A percentile compares a stretch with the other conserved stretches of the same genome.
Evolutionary conservation across 2,888 invertebrate species (phyloP).

Genomic region (Ptilodon capucinus): DNA sequence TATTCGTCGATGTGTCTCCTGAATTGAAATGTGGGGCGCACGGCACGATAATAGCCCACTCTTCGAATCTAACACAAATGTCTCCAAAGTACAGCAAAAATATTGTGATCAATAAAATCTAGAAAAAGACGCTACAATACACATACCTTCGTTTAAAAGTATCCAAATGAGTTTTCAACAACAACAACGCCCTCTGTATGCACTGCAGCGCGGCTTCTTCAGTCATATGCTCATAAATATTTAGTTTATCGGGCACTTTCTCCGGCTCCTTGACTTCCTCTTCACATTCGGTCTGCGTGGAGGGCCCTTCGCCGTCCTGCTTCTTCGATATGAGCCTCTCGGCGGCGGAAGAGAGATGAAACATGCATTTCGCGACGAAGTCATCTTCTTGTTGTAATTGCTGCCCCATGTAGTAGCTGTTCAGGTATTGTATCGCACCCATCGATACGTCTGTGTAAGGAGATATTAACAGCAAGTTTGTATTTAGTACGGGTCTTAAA

Average conservation of each 20-base stretch:
- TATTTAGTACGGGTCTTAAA: no score
- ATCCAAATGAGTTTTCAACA: conserved; percentile 96
- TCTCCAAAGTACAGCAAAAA: no score
- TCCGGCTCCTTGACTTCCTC: conserved; percentile 53
- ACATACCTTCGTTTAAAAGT: conserved; percentile 90
- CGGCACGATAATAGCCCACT: no score
- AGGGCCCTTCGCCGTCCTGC: conserved; percentile 49
- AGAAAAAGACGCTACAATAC: background rate
- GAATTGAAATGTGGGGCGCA: no score
- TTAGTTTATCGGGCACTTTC: conserved; percentile 67
- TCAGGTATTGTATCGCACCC: conserved; percentile 96
- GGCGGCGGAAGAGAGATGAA: conserved; percentile 92
- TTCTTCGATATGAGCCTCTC: conserved; percentile 84
- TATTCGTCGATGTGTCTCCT: no score
- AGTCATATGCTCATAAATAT: conserved; percentile 74
- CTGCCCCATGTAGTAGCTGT: conserved; percentile 96
- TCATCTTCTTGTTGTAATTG: conserved; percentile 95
- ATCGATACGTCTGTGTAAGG: conserved; percentile 89
- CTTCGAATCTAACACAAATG: no score
- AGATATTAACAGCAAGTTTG: background rate
- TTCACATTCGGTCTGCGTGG: conserved; percentile 28
- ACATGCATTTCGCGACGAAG: conserved; percentile 97
- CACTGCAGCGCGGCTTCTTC: conserved; percentile 93
- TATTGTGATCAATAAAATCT: no score
- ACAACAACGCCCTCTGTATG: conserved; percentile 93